These are phyloP conservation scores for Papilio protenor DNA, from an alignment of 2,888 invertebrate species.

Conservation along the genomic window DNA sequence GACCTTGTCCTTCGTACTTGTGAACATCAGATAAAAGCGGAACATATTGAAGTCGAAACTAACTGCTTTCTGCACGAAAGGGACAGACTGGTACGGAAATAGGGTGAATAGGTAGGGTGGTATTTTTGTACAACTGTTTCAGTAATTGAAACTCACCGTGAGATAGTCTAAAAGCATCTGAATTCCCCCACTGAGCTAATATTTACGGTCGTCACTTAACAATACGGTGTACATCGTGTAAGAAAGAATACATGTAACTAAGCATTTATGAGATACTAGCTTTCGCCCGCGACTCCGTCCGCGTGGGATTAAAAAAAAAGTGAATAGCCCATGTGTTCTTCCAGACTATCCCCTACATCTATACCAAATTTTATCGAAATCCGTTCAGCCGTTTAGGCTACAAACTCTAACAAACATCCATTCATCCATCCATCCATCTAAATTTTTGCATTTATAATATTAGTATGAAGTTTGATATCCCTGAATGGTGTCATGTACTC, in stretches of 20 bases:
- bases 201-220: neutral
- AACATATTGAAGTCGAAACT: conserved; percentile 26
- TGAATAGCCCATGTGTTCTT: too few relatives aligned
- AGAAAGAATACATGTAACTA: neutral
- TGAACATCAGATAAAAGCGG: conserved; percentile 34
- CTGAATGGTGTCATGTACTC: neutral
- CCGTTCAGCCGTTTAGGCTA: too few relatives aligned
- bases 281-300: too few relatives aligned
- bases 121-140: neutral
- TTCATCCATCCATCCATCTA: too few relatives aligned
- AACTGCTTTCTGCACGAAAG: conserved; percentile 41
- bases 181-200: neutral
- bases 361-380: too few relatives aligned
- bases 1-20: conserved; percentile 29
- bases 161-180: neutral
- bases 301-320: too few relatives aligned
- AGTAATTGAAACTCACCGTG: neutral
- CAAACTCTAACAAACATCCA: too few relatives aligned
- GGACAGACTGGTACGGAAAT: conserved; percentile 36
- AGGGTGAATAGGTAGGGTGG: conserved; percentile 8
- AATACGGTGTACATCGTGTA: neutral
- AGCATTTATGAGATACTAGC: neutral
- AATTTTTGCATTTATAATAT: too few relatives aligned
- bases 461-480: too few relatives aligned
- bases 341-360: too few relatives aligned